Percentiles rank a stretch among this genome's conserved stretches.
Conservation (phyloP, 2,113 vertebrate genomes). For the Herpailurus yagouaroundi region DNA sequence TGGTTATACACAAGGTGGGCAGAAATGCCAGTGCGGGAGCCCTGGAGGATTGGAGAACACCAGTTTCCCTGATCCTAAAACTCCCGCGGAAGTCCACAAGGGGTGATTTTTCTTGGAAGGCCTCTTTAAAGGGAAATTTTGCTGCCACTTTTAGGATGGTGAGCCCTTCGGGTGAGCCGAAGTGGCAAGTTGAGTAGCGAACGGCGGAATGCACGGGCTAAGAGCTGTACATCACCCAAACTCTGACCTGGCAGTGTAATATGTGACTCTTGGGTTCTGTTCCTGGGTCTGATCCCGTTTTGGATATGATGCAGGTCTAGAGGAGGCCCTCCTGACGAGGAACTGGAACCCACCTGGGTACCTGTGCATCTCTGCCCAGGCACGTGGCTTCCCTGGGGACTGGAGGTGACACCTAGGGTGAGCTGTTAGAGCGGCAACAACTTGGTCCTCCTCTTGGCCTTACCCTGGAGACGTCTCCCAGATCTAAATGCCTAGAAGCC, state of each 20-base stretch:
- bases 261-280: background rate
- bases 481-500: background rate
- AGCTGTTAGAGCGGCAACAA: background rate
- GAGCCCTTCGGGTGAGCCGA: background rate
- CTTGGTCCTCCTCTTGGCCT: background rate
- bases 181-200: background rate
- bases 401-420: background rate
- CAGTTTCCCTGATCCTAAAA: background rate
- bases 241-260: background rate
- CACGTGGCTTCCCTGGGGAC: background rate
- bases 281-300: background rate
- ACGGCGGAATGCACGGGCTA: background rate
- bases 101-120: background rate
- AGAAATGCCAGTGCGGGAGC: too few relatives aligned
- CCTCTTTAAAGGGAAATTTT: background rate
- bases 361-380: background rate
- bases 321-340: background rate
- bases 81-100: background rate
- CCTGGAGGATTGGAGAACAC: background rate
- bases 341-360: background rate
- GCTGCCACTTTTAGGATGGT: background rate
- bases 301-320: background rate
- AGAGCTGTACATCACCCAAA: background rate
- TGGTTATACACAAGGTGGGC: background rate
- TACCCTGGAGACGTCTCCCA: background rate